phyloP scores from a whole-genome alignment of 2,113 vertebrate genomes.

The Etheostoma cragini region DNA sequence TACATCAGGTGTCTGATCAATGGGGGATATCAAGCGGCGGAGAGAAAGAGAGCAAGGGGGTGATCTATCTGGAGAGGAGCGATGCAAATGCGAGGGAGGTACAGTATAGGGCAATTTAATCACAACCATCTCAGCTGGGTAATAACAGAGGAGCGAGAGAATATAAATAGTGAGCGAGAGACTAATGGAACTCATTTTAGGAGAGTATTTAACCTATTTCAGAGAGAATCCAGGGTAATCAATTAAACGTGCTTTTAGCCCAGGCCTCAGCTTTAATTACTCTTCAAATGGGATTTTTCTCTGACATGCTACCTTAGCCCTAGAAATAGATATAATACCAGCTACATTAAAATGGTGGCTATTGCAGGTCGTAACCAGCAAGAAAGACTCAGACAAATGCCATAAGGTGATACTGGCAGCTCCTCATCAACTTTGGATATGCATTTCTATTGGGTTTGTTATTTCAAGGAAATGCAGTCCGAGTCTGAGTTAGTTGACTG shows the following conservation, averaged over 20 bases:
- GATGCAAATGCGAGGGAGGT: constrained; percentile 44
- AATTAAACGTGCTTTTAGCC: constrained; percentile 76
- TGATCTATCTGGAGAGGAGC: constrained; percentile 34
- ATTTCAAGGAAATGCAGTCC: background rate
- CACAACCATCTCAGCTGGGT: constrained; percentile 71
- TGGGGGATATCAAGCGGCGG: constrained; percentile 33
- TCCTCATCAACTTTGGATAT: background rate
- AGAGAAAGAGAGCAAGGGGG: constrained; percentile 35
- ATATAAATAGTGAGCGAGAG: constrained; percentile 78
- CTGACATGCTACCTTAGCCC: constrained; percentile 61
- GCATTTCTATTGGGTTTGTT: background rate
- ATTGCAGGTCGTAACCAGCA: background rate
- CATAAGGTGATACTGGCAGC: background rate
- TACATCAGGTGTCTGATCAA: constrained; percentile 53
- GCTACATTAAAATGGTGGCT: constrained; percentile 40
- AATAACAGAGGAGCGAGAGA: constrained; percentile 67
- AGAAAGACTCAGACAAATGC: background rate
- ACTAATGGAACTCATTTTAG: constrained; percentile 83
- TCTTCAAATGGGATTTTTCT: constrained; percentile 73
- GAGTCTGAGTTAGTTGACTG: too few relatives aligned
- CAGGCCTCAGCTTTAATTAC: constrained; percentile 71
- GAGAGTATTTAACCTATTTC: constrained; percentile 80
- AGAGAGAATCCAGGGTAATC: constrained; percentile 76
- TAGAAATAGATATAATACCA: constrained; percentile 66
- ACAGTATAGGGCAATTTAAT: constrained; percentile 72